These are phyloP conservation scores for Acrocyrtus sp. DNA, from an alignment of 2,888 invertebrate genomes.

Conservation along the genomic window DNA sequence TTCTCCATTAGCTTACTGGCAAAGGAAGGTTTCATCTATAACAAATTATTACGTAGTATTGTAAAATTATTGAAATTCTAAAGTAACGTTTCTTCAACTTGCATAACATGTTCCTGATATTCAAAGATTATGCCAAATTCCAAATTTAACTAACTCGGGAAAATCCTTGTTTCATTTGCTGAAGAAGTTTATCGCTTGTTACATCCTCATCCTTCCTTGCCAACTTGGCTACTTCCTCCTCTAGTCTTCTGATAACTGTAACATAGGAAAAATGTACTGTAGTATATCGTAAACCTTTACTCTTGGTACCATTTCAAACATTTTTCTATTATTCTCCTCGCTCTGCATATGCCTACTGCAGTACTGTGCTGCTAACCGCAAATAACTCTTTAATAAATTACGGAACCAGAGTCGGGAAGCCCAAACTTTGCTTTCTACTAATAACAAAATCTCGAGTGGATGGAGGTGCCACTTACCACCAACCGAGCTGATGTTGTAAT, in stretches of 20 bases:
- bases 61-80: too few relatives aligned
- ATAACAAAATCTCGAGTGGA: too few relatives aligned
- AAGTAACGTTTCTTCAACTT: too few relatives aligned
- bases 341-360: too few relatives aligned
- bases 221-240: slow-evolving; percentile 24
- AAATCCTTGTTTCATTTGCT: slow-evolving; percentile 36
- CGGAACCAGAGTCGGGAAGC: neutral
- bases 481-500: slow-evolving; percentile 43
- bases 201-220: slow-evolving; percentile 18
- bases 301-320: too few relatives aligned
- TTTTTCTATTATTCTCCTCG: neutral
- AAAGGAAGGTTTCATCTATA: slow-evolving; percentile 44
- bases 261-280: too few relatives aligned
- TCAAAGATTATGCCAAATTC: too few relatives aligned
- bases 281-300: too few relatives aligned
- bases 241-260: slow-evolving; percentile 38
- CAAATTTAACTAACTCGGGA: slow-evolving; percentile 26
- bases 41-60: neutral
- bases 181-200: slow-evolving; percentile 29
- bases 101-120: too few relatives aligned
- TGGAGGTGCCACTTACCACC: slow-evolving; percentile 37
- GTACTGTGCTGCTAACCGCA: too few relatives aligned
- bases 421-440: neutral
- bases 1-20: slow-evolving; percentile 35
- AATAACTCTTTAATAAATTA: slow-evolving; percentile 1